Evolutionary conservation across 1,140 invertebrate species (phyloP).

Genomic region (Neodiprion fabricii): DNA sequence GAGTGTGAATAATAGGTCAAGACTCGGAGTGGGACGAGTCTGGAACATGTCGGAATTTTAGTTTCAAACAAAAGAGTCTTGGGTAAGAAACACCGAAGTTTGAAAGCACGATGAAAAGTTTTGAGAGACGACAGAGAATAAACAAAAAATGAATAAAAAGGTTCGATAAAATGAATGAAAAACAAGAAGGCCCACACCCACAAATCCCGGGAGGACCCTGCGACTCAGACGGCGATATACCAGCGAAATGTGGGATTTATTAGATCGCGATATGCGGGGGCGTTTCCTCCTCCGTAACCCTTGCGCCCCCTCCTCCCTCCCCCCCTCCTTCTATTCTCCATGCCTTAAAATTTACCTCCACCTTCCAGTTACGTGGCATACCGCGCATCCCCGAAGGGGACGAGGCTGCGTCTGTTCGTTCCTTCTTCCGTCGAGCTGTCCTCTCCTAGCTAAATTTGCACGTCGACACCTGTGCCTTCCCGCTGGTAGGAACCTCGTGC

Average conservation of each 20-base stretch:
- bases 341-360: constrained; percentile 11
- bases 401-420: background rate
- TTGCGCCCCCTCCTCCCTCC: constrained; percentile 39
- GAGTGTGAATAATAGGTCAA: no score
- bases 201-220: constrained; percentile 21
- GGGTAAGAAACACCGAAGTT: no score
- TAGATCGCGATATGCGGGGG: constrained; percentile 62
- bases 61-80: no score
- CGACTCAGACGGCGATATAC: constrained; percentile 52
- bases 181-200: background rate
- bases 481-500: no score
- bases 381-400: background rate
- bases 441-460: no score
- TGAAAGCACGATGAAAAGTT: no score
- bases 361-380: background rate
- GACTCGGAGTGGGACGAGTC: no score
- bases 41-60: no score
- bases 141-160: background rate
- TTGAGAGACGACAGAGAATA: no score
- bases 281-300: constrained; percentile 38
- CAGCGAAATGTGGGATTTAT: constrained; percentile 62
- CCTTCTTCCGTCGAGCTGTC: no score
- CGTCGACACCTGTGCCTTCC: no score
- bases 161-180: no score
- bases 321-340: background rate